These are phyloP conservation scores for Hydrozoanthus gracilis DNA, from an alignment of 92 coral and sea anemone species.

Conservation along the genomic window DNA sequence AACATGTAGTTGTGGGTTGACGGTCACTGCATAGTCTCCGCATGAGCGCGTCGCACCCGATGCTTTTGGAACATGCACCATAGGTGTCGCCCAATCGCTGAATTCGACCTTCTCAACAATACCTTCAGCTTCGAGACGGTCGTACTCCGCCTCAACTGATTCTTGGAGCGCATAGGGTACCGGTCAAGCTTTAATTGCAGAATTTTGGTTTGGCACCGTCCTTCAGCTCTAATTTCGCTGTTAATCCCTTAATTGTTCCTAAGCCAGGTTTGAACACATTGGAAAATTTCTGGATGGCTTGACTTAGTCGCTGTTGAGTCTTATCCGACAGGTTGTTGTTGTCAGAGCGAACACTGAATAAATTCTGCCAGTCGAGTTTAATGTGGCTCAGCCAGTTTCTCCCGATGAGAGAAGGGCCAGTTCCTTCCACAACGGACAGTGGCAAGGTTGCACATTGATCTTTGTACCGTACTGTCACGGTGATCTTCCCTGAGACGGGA, in stretches of 20 bases:
- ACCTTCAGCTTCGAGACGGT: conserved; percentile 64
- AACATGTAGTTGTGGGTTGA: conserved; percentile 40
- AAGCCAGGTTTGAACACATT: conserved; percentile 55
- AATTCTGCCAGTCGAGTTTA: conserved; percentile 52
- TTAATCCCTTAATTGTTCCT: conserved; percentile 61
- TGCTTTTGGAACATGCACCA: conserved; percentile 70
- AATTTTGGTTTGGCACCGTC: conserved; percentile 60
- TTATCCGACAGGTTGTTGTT: conserved; percentile 1
- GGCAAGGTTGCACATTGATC: conserved; percentile 60
- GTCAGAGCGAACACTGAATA: conserved; percentile 31
- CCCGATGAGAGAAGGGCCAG: conserved; percentile 66
- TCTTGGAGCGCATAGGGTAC: conserved; percentile 66
- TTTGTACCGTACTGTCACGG: conserved; percentile 51
- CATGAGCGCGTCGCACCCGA: conserved; percentile 57
- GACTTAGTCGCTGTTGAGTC: conserved; percentile 45
- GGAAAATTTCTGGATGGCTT: conserved; percentile 47
- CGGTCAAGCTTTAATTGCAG: conserved; percentile 59
- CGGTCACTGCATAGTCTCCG: conserved; percentile 57
- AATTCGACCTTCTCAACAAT: conserved; percentile 59
- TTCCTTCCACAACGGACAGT: conserved; percentile 59
- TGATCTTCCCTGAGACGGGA: conserved; percentile 53
- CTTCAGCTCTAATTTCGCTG: conserved; percentile 58
- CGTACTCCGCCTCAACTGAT: conserved; percentile 61
- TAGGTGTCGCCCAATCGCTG: conserved; percentile 42
- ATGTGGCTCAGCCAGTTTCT: conserved; percentile 58